A percentile compares a stretch with the other conserved stretches of the same genome.
Conservation (phyloP, 23 tunicate species). For the Ciona savignyi region DNA sequence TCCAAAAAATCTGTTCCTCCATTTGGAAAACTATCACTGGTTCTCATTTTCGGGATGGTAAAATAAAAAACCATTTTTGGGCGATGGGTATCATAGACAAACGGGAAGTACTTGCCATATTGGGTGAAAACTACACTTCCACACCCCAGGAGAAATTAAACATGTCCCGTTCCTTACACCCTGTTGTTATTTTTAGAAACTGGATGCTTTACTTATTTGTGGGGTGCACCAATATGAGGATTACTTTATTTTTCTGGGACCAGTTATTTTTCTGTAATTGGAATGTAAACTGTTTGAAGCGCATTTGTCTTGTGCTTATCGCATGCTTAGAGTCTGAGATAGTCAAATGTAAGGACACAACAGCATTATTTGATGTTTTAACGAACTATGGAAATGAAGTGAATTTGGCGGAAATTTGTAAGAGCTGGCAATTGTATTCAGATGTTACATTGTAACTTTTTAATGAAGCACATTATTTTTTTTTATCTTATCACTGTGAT, state of each 20-base stretch:
- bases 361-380: constrained; percentile 8
- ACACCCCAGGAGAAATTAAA: background rate
- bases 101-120: background rate
- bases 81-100: constrained; percentile 10
- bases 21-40: constrained; percentile 24
- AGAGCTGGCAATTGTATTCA: background rate
- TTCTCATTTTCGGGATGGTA: background rate
- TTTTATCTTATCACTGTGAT: too few species aligned
- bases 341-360: constrained; percentile 17
- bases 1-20: constrained; percentile 17
- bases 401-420: constrained; percentile 10
- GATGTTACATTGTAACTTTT: too few species aligned
- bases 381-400: constrained; percentile 7
- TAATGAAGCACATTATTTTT: too few species aligned
- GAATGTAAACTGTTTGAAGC: constrained; percentile 22
- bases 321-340: constrained; percentile 10
- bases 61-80: constrained; percentile 24
- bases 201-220: constrained; percentile 68
- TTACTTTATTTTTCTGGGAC: constrained; percentile 63
- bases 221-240: constrained; percentile 16
- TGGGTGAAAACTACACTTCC: background rate
- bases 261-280: constrained; percentile 56
- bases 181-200: constrained; percentile 35
- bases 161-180: constrained; percentile 15
- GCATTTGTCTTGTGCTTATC: constrained; percentile 31